These are phyloP conservation scores for rat (Rattus norvegicus) DNA, from an alignment of 2,113 vertebrate genomes.

Conservation along the genomic window GRCr8 NC_086030.1:5590001-5590500, in stretches of 20 bases:
- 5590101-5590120: no score
- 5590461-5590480: not conserved
- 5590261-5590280: not conserved
- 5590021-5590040: no score
- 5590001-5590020: no score
- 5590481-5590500: not conserved
- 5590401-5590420: not conserved
- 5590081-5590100: no score
- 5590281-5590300: not conserved
- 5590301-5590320: not conserved
- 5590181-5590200: no score
- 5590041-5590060: no score
- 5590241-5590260: not conserved
- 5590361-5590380: not conserved
- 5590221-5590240: no score
- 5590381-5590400: not conserved
- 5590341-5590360: accelerated
- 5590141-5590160: no score
- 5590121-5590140: no score
- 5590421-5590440: not conserved
- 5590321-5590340: not conserved
- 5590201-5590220: no score
- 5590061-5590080: no score
- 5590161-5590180: no score
- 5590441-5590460: not conserved